phyloP scores from a whole-genome alignment of 2,113 vertebrate genomes.

The Rhineura floridana region DNA sequence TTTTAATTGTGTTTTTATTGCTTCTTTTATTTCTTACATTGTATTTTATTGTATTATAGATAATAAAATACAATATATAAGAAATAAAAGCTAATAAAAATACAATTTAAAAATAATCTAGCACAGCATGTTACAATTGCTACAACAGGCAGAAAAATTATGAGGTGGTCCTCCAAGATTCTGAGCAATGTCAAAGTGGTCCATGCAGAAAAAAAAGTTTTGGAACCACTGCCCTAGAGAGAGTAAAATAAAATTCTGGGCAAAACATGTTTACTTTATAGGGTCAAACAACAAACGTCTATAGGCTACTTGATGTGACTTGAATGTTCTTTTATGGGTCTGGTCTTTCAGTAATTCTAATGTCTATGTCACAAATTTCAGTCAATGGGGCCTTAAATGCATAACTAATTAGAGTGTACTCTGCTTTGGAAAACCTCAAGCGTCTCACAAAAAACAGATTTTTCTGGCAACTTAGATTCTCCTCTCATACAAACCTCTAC shows the following conservation, averaged over 20 bases:
- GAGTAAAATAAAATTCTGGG: not conserved
- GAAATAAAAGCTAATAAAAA: too few relatives aligned
- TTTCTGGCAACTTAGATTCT: not conserved
- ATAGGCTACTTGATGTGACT: not conserved
- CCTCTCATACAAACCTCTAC: conserved; percentile 79
- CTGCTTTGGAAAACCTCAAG: not conserved
- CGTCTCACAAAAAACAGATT: not conserved
- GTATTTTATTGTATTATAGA: too few relatives aligned
- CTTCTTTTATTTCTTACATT: too few relatives aligned
- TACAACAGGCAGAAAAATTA: not conserved
- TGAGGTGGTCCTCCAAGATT: too few relatives aligned
- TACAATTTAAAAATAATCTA: too few relatives aligned
- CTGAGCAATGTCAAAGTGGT: too few relatives aligned
- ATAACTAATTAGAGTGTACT: not conserved
- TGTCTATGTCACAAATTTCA: too few relatives aligned
- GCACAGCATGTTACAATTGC: too few relatives aligned
- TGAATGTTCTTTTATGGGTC: not conserved
- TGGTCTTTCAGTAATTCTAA: not conserved
- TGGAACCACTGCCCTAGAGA: too few relatives aligned
- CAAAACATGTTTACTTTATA: not conserved
- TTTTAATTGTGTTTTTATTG: too few relatives aligned
- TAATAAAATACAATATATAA: too few relatives aligned
- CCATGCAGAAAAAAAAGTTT: too few relatives aligned
- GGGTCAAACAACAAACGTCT: not conserved
- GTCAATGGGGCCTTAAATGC: not conserved